Base-by-base conservation (phyloP, 1,140 invertebrate species). In the Caenorhabditis inopinata region DNA sequence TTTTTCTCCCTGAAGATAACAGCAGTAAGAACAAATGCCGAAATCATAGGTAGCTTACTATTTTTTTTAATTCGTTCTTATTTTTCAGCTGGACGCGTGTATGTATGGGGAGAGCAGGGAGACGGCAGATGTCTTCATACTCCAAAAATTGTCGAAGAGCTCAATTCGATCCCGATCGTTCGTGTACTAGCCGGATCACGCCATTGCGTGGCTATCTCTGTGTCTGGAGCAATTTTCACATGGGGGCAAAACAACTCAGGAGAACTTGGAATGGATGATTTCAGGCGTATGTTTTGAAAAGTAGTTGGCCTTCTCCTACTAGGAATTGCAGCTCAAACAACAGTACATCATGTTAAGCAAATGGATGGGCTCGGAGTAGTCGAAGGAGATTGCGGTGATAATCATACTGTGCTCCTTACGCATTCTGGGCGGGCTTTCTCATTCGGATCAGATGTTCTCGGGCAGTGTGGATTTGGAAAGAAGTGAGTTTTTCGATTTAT, bases 221-320 rank as follows among this genome's bases (percentile, higher is more conserved):
- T 93, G 85, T 95, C 94, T 93, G 95, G 95, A 0, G 93, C 94
- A 85, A 89, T 96, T 0, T 95, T 94, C 85, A 92, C 93, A 76
- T 97, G 95, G 95, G 95, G 95, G n/a, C 92, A 91, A 35, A 94
- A 96, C 87, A 90, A 90, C 16, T 90, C 92, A 84, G 94, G 95
- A 1, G 95, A 96, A 89, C 89, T 96, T 82, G 95, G 94, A 16
- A 84, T 62, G 32, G 58, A 68, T n/a, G 58, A 68, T 42, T 68
- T 68, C 0, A 35, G 32, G 58, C 58, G 58, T 68, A 42, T 18
- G 58, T 62, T 62, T 35, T 18, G n/a, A n/a, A n/a, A n/a, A n/a
- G n/a, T n/a, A n/a, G n/a, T n/a, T n/a, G n/a, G n/a, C n/a, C n/a
- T n/a, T n/a, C n/a, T n/a, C n/a, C n/a, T n/a, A n/a, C n/a, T n/a